Conservation (phyloP, 92 coral and sea anemone species). For the Paramuricea clavata region DNA sequence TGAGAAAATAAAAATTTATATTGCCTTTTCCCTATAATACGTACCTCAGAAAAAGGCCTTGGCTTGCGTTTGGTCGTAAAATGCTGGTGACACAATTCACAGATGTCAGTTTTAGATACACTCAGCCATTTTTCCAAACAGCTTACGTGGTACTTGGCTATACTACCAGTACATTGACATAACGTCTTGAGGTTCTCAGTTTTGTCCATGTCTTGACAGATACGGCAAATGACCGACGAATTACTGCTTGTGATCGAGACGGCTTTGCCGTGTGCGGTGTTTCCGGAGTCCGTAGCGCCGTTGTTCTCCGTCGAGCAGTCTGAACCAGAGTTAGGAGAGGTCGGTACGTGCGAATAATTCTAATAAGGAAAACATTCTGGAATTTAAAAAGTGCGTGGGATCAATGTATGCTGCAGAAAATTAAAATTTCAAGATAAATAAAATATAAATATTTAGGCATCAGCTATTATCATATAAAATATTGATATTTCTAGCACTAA, state of each 20-base stretch:
- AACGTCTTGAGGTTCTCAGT: conserved; percentile 78
- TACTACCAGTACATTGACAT: conserved; percentile 89
- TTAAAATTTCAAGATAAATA: neutral
- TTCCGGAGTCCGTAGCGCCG: neutral
- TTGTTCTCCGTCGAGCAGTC: conserved; percentile 13
- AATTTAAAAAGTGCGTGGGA: neutral
- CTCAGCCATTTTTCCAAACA: conserved; percentile 97
- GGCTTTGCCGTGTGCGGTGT: neutral
- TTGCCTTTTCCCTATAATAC: neutral
- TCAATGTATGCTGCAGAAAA: too few relatives aligned
- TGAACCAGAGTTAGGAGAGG: conserved; percentile 3
- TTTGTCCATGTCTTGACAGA: conserved; percentile 84
- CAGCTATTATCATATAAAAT: too few relatives aligned
- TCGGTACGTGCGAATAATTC: conserved; percentile 8
- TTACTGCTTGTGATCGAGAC: neutral
- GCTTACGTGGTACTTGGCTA: conserved; percentile 83
- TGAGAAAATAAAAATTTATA: neutral
- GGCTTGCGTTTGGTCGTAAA: conserved; percentile 78
- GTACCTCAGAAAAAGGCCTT: conserved; percentile 81
- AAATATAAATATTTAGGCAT: neutral
- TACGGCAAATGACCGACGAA: conserved; percentile 71
- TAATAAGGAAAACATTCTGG: neutral
- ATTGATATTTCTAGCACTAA: too few relatives aligned
- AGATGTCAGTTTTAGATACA: conserved; percentile 74
- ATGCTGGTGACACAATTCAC: conserved; percentile 85